Conservation (phyloP, 2,113 vertebrate species). For the Steatornis caripensis region DNA sequence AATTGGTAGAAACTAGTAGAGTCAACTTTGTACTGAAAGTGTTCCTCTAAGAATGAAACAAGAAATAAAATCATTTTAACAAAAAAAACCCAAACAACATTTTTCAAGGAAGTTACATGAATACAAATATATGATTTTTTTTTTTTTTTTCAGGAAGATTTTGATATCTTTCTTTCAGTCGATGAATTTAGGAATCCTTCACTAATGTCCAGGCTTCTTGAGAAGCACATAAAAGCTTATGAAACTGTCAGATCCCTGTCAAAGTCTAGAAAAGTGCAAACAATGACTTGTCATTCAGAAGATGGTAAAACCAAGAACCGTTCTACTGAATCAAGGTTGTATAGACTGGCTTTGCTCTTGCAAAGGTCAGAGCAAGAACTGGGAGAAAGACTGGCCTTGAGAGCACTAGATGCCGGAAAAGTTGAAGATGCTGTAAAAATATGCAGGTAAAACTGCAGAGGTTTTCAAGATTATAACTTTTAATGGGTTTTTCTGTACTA, state of each 20-base stretch:
- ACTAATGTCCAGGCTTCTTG: conserved; percentile 76
- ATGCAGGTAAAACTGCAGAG: conserved; percentile 79
- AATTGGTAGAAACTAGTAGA: neutral
- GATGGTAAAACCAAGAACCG: conserved; percentile 43
- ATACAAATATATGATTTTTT: neutral
- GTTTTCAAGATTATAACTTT: neutral
- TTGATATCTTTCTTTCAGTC: conserved; percentile 85
- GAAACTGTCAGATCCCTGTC: conserved; percentile 63
- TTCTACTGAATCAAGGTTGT: conserved; percentile 72
- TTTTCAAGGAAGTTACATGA: neutral
- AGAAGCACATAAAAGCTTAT: conserved; percentile 79
- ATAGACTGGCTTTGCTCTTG: conserved; percentile 80
- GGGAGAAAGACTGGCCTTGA: conserved; percentile 80
- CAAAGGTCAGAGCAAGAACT: conserved; percentile 79
- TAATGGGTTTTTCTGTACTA: neutral
- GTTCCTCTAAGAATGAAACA: neutral
- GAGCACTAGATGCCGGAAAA: conserved; percentile 79
- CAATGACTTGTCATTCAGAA: conserved; percentile 40
- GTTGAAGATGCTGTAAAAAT: conserved; percentile 82
- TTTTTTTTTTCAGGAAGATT: conserved; percentile 79
- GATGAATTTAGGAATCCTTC: conserved; percentile 79
- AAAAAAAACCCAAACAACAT: neutral
- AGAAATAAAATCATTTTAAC: neutral
- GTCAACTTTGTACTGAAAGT: neutral
- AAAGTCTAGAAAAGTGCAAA: neutral